Percentiles rank a stretch among this genome's conserved stretches.
phyloP scores from a whole-genome alignment of 1,140 invertebrate species.

The Elysia chlorotica region DNA sequence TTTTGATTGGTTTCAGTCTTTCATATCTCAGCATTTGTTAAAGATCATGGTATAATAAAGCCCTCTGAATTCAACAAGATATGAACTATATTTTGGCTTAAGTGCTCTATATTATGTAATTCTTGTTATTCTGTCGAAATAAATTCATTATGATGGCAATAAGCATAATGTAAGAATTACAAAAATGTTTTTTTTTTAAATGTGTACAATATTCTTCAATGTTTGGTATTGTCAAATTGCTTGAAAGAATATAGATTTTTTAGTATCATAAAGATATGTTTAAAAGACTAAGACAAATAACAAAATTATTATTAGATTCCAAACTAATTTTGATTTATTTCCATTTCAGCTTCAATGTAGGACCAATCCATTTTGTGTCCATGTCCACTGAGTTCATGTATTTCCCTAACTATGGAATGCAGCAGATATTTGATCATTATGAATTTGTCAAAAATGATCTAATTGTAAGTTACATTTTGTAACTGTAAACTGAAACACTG shows the following conservation, averaged over 20 bases:
- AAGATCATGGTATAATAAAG: not conserved
- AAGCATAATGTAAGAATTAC: not conserved
- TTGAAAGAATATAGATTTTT: not conserved
- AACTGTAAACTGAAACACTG: not conserved
- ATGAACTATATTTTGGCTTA: too few species aligned
- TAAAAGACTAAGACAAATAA: too few species aligned
- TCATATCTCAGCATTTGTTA: not conserved
- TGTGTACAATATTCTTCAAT: not conserved
- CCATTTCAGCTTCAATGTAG: constrained; percentile 72
- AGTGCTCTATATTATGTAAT: too few species aligned
- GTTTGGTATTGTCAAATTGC: too few species aligned
- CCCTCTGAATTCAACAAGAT: not conserved
- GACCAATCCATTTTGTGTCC: constrained; percentile 78
- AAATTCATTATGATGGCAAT: not conserved
- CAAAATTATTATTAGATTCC: too few species aligned
- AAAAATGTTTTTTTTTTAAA: not conserved
- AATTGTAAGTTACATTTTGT: constrained; percentile 35
- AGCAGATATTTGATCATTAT: constrained; percentile 81
- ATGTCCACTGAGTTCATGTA: constrained; percentile 96
- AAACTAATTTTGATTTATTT: constrained; percentile 1
- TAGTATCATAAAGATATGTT: not conserved
- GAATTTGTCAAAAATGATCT: constrained; percentile 59
- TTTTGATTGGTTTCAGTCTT: too few species aligned
- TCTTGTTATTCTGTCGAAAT: not conserved
- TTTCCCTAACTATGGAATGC: constrained; percentile 80